These are phyloP conservation scores for Eriosoma lanigerum DNA, from an alignment of 1,140 invertebrate species.

Conservation along the genomic window DNA sequence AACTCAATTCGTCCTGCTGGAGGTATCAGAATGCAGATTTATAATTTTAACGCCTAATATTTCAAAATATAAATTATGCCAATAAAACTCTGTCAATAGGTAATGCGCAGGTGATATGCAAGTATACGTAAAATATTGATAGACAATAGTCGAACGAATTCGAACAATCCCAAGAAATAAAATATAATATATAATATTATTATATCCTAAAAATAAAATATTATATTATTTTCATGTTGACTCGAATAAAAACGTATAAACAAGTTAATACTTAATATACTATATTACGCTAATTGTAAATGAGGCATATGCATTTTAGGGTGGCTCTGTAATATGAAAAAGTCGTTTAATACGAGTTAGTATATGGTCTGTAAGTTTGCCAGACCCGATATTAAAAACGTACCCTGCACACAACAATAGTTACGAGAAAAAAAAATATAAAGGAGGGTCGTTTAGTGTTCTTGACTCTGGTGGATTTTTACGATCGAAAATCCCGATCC, in stretches of 20 bases:
- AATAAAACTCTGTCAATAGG: not conserved
- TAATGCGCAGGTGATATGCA: too few relatives aligned
- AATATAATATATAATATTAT: too few relatives aligned
- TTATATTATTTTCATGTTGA: too few relatives aligned
- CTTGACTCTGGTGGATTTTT: conserved; percentile 32
- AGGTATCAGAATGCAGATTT: not conserved
- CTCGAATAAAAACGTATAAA: too few relatives aligned
- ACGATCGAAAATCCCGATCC: conserved; percentile 47
- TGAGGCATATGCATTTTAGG: not conserved
- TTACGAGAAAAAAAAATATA: not conserved
- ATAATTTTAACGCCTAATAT: not conserved
- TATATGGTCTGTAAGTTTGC: conserved; percentile 5
- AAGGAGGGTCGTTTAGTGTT: conserved; percentile 11
- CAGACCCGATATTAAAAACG: conserved; percentile 35
- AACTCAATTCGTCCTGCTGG: too few relatives aligned
- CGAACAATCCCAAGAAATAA: too few relatives aligned
- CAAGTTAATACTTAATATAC: too few relatives aligned
- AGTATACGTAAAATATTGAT: too few relatives aligned
- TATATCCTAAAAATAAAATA: too few relatives aligned
- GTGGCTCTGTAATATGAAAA: not conserved
- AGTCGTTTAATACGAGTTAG: conserved; percentile 34
- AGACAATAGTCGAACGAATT: too few relatives aligned
- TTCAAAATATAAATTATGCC: not conserved
- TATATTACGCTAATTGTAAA: not conserved
- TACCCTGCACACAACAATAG: not conserved